A percentile compares a stretch with the other conserved stretches of the same genome.
phyloP scores from a whole-genome alignment of 2,113 vertebrate species.

The Pheucticus melanocephalus region DNA sequence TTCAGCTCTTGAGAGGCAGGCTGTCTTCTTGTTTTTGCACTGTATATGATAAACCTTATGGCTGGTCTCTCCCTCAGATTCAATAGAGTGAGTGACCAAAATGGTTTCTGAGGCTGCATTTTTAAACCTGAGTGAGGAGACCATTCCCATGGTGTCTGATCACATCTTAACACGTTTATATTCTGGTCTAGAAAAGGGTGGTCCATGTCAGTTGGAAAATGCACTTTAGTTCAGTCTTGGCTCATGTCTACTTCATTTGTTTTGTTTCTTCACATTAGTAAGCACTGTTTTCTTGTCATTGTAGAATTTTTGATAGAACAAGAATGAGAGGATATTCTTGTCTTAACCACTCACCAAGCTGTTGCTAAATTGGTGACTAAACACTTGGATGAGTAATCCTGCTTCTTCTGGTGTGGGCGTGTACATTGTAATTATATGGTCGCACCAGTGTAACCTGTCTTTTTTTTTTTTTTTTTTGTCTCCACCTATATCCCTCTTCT shows the following conservation, averaged over 20 bases:
- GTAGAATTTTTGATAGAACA: neutral
- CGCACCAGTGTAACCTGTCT: conserved; percentile 42
- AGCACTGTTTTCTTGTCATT: neutral
- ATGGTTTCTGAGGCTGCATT: neutral
- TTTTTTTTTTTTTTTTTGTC: conserved; percentile 35
- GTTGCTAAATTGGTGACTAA: conserved; percentile 56
- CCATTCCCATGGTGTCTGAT: neutral
- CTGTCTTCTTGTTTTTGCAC: neutral
- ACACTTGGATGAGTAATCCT: conserved; percentile 46
- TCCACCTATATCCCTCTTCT: conserved; percentile 61
- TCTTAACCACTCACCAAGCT: conserved; percentile 9
- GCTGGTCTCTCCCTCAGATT: neutral
- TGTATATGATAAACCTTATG: neutral
- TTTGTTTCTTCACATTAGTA: neutral
- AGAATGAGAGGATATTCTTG: conserved; percentile 38
- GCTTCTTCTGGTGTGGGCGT: conserved; percentile 58
- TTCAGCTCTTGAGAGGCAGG: neutral
- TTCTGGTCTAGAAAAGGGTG: neutral
- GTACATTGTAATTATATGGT: conserved; percentile 55
- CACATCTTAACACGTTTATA: neutral
- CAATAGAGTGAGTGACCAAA: neutral
- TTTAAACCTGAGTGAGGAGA: neutral
- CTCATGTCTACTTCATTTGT: neutral
- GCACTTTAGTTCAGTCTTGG: neutral
- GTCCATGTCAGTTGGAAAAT: neutral